phyloP scores from a whole-genome alignment of 1,140 invertebrate species.

The Contarinia nasturtii region DNA sequence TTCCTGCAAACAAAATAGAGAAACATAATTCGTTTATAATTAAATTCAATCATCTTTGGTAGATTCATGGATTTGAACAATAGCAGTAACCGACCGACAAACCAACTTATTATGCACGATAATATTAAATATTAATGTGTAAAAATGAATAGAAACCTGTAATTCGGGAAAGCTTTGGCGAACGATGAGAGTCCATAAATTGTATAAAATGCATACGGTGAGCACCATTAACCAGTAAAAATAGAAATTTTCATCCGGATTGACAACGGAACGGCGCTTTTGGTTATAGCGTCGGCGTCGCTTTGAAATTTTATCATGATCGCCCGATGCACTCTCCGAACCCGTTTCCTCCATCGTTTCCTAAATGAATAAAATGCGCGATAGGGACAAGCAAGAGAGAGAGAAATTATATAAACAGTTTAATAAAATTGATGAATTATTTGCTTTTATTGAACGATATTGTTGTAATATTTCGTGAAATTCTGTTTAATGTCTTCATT shows the following conservation, averaged over 20 bases:
- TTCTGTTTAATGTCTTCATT: no score
- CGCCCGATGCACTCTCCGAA: conserved; percentile 40
- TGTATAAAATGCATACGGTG: conserved; percentile 79
- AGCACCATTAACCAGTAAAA: conserved; percentile 87
- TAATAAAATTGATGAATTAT: no score
- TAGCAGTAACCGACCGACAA: neutral
- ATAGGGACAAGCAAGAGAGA: no score
- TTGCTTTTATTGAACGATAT: no score
- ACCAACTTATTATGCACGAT: neutral
- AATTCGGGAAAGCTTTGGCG: conserved; percentile 85
- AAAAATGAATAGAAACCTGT: no score
- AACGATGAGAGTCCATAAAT: conserved; percentile 88
- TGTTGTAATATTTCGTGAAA: no score
- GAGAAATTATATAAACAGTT: no score
- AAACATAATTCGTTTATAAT: neutral
- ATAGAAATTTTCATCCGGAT: conserved; percentile 88
- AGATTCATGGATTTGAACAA: no score
- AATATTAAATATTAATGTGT: no score
- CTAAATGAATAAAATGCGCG: conserved; percentile 6
- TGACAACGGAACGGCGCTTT: conserved; percentile 69
- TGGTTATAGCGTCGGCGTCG: conserved; percentile 40
- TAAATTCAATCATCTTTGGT: no score
- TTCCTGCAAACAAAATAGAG: conserved; percentile 26
- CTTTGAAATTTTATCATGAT: conserved; percentile 34
- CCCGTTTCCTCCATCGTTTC: conserved; percentile 41